Evolutionary conservation across 2,797 vertebrate genomes (phyloP).

Genomic region (Pseudochromis fuscus): DNA sequence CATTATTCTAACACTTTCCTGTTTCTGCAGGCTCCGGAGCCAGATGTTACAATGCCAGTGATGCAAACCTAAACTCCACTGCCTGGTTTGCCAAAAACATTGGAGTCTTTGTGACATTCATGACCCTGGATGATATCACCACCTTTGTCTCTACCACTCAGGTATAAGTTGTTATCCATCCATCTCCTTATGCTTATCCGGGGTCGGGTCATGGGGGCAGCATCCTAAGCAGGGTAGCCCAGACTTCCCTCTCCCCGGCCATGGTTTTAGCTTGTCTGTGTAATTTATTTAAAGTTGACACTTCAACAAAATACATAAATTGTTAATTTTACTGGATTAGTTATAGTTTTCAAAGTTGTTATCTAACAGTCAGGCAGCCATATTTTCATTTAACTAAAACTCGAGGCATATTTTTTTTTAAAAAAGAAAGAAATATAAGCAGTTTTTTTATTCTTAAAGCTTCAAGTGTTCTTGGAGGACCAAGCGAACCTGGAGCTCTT

Average conservation of each 20-base stretch:
- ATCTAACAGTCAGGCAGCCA: too few species aligned
- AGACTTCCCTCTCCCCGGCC: too few species aligned
- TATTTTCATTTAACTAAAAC: not conserved
- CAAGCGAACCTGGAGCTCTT: slow-evolving; percentile 78
- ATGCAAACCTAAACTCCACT: slow-evolving; percentile 75
- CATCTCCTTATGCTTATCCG: too few species aligned
- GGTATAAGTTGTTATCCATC: slow-evolving; percentile 63
- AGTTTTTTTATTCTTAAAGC: slow-evolving; percentile 54
- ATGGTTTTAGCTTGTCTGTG: too few species aligned
- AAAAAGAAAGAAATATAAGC: not conserved
- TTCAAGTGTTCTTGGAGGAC: slow-evolving; percentile 65
- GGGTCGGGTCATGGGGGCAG: too few species aligned
- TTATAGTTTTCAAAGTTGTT: too few species aligned
- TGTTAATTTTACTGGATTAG: too few species aligned
- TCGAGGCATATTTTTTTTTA: not conserved
- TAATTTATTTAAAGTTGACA: not conserved
- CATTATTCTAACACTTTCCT: too few species aligned
- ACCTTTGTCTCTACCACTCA: slow-evolving; percentile 61
- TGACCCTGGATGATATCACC: slow-evolving; percentile 69
- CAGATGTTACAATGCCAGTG: slow-evolving; percentile 73
- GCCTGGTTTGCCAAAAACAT: slow-evolving; percentile 79
- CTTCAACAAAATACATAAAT: too few species aligned
- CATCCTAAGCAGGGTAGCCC: too few species aligned
- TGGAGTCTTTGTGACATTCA: slow-evolving; percentile 72
- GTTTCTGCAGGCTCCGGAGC: slow-evolving; percentile 59